A percentile compares a stretch with the other conserved stretches of the same genome.
These are phyloP conservation scores for Pseudopodoces humilis DNA, from an alignment of 2,113 vertebrate species.

Conservation along the genomic window DNA sequence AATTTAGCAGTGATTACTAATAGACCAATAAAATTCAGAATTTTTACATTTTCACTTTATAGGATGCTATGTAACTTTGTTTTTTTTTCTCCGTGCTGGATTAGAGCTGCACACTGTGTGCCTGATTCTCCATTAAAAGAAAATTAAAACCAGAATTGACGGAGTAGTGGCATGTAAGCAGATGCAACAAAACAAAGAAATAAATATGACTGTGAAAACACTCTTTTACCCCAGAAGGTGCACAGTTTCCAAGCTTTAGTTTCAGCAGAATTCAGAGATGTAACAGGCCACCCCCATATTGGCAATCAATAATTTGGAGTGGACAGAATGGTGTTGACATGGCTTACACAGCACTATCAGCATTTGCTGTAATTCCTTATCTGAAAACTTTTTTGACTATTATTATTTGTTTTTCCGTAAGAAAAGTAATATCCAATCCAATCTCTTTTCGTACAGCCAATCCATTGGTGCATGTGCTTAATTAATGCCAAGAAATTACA, in stretches of 20 bases:
- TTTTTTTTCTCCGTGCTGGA: neutral
- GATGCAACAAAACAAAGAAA: slow-evolving; percentile 53
- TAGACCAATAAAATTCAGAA: neutral
- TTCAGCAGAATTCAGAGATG: slow-evolving; percentile 28
- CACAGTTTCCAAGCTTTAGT: slow-evolving; percentile 49
- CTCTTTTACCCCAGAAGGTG: slow-evolving; percentile 59
- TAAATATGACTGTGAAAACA: slow-evolving; percentile 24
- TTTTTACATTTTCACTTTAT: neutral
- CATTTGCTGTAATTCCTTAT: slow-evolving; percentile 53
- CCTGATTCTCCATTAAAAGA: slow-evolving; percentile 37
- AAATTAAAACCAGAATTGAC: slow-evolving; percentile 6
- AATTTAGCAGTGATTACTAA: slow-evolving; percentile 23
- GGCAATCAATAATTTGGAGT: neutral
- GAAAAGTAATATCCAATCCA: neutral
- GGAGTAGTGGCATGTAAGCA: slow-evolving; percentile 39
- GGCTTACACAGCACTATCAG: neutral
- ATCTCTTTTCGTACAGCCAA: neutral
- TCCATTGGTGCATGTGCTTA: slow-evolving; percentile 15
- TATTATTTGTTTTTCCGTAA: neutral
- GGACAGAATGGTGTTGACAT: neutral
- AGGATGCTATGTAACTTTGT: neutral
- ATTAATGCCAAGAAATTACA: slow-evolving; percentile 45
- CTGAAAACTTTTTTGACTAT: neutral
- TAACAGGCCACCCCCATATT: slow-evolving; percentile 1
- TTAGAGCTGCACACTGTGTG: slow-evolving; percentile 43